Evolutionary conservation across 2,113 vertebrate species (phyloP).

Genomic region (Nymphicus hollandicus): DNA sequence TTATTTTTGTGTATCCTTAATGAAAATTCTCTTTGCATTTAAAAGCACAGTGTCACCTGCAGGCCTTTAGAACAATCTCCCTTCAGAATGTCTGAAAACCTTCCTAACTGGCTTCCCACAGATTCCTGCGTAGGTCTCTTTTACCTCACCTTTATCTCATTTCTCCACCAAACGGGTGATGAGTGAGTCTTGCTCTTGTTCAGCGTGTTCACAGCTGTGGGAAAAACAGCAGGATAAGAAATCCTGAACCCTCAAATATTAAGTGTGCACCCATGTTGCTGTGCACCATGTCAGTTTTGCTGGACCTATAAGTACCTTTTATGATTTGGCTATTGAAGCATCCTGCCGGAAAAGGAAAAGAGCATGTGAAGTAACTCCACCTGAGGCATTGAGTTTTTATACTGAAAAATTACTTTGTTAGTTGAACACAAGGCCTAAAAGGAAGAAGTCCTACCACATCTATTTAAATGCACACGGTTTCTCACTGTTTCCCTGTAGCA

Average conservation of each 20-base stretch:
- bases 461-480: background rate
- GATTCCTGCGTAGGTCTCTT: background rate
- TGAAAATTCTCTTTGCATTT: background rate
- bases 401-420: background rate
- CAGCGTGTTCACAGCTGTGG: background rate
- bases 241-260: background rate
- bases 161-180: background rate
- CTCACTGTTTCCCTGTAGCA: background rate
- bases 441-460: background rate
- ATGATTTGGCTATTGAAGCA: background rate
- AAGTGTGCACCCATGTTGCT: background rate
- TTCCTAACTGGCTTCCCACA: background rate
- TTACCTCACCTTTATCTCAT: background rate
- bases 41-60: background rate
- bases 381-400: background rate
- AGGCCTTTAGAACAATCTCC: background rate
- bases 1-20: background rate
- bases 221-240: background rate
- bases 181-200: background rate
- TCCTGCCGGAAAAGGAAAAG: background rate
- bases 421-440: background rate
- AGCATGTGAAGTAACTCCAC: background rate
- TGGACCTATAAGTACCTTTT: background rate
- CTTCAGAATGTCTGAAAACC: background rate
- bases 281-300: background rate